Conservation (phyloP, 2,797 vertebrate genomes). For the Tangara arthus region DNA sequence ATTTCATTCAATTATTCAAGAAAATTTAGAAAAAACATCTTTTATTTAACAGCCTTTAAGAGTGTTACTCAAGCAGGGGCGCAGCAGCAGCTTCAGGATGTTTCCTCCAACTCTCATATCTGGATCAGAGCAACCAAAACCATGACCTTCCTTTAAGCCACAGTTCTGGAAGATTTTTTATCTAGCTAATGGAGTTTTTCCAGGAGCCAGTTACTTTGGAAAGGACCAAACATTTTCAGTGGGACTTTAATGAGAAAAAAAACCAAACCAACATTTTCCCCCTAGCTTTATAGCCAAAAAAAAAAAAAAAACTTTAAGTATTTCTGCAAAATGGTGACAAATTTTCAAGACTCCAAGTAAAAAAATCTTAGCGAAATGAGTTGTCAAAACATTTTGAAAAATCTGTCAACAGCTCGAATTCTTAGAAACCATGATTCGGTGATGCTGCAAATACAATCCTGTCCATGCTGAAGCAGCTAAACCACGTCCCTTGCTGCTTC, state of each 20-base stretch:
- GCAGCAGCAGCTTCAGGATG: background rate
- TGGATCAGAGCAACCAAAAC: background rate
- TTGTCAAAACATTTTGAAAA: conserved; percentile 68
- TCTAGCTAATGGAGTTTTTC: background rate
- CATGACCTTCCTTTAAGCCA: background rate
- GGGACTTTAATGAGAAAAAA: background rate
- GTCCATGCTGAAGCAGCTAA: conserved; percentile 41
- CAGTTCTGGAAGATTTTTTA: background rate
- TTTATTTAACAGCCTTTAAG: background rate
- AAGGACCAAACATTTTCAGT: background rate
- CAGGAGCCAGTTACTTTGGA: background rate
- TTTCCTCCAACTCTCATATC: background rate
- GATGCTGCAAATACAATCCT: conserved; percentile 22
- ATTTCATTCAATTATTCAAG: background rate
- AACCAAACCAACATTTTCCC: background rate
- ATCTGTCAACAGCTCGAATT: conserved; percentile 51
- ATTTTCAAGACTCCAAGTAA: conserved; percentile 17
- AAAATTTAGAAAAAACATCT: background rate
- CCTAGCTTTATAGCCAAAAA: background rate
- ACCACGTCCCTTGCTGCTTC: background rate
- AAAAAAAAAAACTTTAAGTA: background rate
- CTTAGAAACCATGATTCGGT: conserved; percentile 45
- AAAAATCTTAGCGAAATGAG: conserved; percentile 16
- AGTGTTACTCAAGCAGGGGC: background rate
- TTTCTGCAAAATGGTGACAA: conserved; percentile 16